These are phyloP conservation scores for Nerophis ophidion DNA, from an alignment of 2,113 vertebrate species.

Conservation along the genomic window DNA sequence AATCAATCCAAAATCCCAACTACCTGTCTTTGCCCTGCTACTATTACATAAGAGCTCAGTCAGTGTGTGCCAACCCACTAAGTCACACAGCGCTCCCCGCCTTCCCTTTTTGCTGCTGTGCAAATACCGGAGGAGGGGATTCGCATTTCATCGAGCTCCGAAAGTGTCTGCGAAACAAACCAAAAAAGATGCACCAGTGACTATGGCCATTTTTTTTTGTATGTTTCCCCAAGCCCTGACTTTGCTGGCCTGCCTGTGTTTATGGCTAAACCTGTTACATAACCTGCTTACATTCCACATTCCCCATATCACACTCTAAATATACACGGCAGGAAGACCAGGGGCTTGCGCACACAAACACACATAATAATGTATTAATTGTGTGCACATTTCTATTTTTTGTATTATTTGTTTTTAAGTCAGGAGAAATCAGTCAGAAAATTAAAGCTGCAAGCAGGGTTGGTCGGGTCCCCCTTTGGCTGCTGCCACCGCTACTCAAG, in stretches of 20 bases:
- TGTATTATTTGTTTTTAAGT: too few species aligned
- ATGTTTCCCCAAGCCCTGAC: constrained; percentile 47
- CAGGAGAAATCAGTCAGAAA: neutral
- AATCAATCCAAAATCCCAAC: constrained; percentile 57
- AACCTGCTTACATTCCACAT: constrained; percentile 91
- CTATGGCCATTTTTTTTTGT: constrained; percentile 49
- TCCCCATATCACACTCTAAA: constrained; percentile 86
- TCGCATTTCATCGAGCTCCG: constrained; percentile 3
- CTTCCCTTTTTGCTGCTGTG: constrained; percentile 10
- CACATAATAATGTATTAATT: constrained; percentile 28
- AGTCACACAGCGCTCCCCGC: constrained; percentile 40
- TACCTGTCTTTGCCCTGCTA: constrained; percentile 55
- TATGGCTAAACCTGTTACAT: constrained; percentile 97
- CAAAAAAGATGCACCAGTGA: constrained; percentile 31
- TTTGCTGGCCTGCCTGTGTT: constrained; percentile 71
- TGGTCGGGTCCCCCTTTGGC: too few species aligned
- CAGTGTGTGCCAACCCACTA: constrained; percentile 54
- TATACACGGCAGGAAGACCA: constrained; percentile 67
- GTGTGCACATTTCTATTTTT: constrained; percentile 7
- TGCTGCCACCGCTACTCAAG: too few species aligned
- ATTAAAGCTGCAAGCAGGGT: too few species aligned
- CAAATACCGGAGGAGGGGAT: constrained; percentile 16
- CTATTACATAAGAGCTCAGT: constrained; percentile 72
- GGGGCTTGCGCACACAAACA: constrained; percentile 15
- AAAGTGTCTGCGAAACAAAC: constrained; percentile 5